phyloP scores from a whole-genome alignment of 2,113 vertebrate species.

The Chaetodon trifascialis region DNA sequence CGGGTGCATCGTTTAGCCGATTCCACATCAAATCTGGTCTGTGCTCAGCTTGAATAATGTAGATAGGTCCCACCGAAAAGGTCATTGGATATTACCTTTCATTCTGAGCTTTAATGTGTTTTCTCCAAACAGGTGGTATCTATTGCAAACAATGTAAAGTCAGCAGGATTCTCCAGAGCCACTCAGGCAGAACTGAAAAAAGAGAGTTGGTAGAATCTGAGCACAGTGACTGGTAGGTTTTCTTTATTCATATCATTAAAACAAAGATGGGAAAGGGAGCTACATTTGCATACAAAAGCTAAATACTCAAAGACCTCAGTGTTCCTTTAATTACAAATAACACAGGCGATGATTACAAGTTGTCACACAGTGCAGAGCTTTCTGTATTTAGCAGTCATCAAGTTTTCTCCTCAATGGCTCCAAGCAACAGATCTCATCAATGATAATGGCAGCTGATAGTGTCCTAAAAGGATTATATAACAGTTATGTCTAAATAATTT shows the following conservation, averaged over 20 bases:
- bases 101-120: slow-evolving; percentile 80
- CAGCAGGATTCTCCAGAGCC: slow-evolving; percentile 56
- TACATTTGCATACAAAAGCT: slow-evolving; percentile 5
- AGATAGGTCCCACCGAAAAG: slow-evolving; percentile 77
- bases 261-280: background rate
- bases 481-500: slow-evolving; percentile 42
- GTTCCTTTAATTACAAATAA: slow-evolving; percentile 28
- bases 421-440: slow-evolving; percentile 22
- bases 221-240: background rate
- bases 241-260: slow-evolving; percentile 26
- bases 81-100: slow-evolving; percentile 83
- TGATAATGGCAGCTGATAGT: slow-evolving; percentile 31
- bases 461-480: slow-evolving; percentile 44
- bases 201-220: slow-evolving; percentile 7
- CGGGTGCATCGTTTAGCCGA: slow-evolving; percentile 72
- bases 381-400: slow-evolving; percentile 25
- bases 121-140: slow-evolving; percentile 72
- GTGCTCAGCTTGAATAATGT: slow-evolving; percentile 80
- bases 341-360: slow-evolving; percentile 4
- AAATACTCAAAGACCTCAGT: background rate
- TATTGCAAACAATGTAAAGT: slow-evolving; percentile 67
- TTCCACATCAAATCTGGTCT: slow-evolving; percentile 72
- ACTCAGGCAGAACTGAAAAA: slow-evolving; percentile 37
- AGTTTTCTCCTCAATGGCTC: slow-evolving; percentile 14
- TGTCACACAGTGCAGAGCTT: slow-evolving; percentile 1